These are phyloP conservation scores for Leuciscus idus DNA, from an alignment of 2,113 vertebrate species.

Conservation along the genomic window DNA sequence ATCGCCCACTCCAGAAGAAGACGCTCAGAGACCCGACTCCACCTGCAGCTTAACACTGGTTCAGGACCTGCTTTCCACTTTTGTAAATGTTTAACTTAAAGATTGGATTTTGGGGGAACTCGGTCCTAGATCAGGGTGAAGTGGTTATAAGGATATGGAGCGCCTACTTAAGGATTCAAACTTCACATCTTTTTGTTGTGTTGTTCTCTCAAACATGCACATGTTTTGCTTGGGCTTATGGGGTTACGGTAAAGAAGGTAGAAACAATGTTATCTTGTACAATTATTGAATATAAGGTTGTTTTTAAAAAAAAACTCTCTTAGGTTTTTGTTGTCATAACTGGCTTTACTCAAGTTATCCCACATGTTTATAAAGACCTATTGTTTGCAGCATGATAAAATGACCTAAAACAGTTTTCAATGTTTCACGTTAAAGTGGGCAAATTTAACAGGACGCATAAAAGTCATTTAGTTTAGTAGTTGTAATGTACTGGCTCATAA, in stretches of 20 bases:
- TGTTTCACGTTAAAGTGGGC: neutral
- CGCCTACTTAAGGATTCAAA: neutral
- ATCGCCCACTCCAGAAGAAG: constrained; percentile 62
- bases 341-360: neutral
- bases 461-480: neutral
- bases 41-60: neutral
- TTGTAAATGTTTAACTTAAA: constrained; percentile 19
- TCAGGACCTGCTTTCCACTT: neutral
- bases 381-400: neutral
- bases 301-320: neutral
- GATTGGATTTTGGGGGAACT: neutral
- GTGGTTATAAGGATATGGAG: neutral
- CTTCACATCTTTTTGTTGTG: constrained; percentile 2
- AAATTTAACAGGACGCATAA: neutral
- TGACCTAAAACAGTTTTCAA: neutral
- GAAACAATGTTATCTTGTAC: neutral
- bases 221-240: neutral
- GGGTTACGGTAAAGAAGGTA: neutral
- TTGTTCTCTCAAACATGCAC: constrained; percentile 4
- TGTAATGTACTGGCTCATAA: neutral
- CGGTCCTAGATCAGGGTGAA: neutral
- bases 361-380: neutral
- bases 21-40: constrained; percentile 41
- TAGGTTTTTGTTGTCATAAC: neutral
- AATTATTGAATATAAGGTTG: neutral